Evolutionary conservation across 37 sponge, comb jelly and placozoan species (phyloP), one percentile per base, ranked within the genome.

Genomic region (Chondrilla cf. caribensis): DNA sequence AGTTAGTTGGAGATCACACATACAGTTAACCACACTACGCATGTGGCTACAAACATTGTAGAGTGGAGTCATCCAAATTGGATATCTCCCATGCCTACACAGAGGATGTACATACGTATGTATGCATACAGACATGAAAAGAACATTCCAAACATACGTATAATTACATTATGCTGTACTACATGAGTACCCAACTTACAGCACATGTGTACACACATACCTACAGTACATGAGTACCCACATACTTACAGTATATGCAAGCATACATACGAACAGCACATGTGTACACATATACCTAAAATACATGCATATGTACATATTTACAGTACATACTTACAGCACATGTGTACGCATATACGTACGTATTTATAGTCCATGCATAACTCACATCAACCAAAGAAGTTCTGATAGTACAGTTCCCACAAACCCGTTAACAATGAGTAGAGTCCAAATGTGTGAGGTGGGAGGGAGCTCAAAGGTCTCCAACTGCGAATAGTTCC

Each of bases 341-440:
- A 39, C 68, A 24, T 44, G 33, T 3, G 68, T 28, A 66, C 24
- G 24, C 0, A 43, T 14, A 9, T 54, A 54, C 22, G 83, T 54
- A 32, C 51, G 31, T 33, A 43, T 60, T 29, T 22, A 77, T 32
- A 38, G 9, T 28, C n/a, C n/a, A n/a, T n/a, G 15, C 6, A 28
- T 6, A 62, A 43, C 92, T 82, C 68, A 95, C 96, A 92, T 89
- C 40, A 95, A 78, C 96, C 92, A 91, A 29, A 95, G 83, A 9
- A 95, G 86, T 58, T 95, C 96, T 32, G 96, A 95, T 68, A 95
- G 82, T 21, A 95, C 96, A 3, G 96, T 95, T 7, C 96, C 96
- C n/a, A 89, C 68, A 58, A 93, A 93, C 17, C 93, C 93, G 58
- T 93, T 89, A 22, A 93, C 68, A 25, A 95, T 59, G 14, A 95